Evolutionary conservation across 2,797 vertebrate species (phyloP).

Genomic region (Phrynocephalus forsythii): DNA sequence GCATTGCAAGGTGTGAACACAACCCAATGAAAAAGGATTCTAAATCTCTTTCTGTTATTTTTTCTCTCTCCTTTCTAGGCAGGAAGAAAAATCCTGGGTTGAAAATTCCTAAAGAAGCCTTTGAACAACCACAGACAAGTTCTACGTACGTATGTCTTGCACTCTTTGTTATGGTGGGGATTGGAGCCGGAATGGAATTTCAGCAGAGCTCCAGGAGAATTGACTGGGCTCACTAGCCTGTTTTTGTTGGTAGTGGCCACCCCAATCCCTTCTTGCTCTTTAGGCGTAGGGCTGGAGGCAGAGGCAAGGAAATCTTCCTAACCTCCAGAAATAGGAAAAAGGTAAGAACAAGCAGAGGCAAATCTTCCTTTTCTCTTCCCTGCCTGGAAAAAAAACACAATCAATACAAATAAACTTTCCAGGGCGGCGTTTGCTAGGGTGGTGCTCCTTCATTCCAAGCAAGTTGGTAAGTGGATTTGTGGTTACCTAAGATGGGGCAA

Average conservation of each 20-base stretch:
- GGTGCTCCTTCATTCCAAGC: neutral
- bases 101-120: conserved; percentile 91
- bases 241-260: neutral
- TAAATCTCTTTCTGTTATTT: conserved; percentile 44
- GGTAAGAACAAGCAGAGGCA: neutral
- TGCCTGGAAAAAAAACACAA: neutral
- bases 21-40: neutral
- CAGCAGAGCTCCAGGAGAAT: neutral
- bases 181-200: neutral
- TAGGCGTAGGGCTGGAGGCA: neutral
- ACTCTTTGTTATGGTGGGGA: neutral
- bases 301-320: no score
- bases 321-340: neutral
- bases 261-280: neutral
- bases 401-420: neutral
- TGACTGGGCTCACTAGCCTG: neutral
- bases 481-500: neutral
- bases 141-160: conserved; percentile 84
- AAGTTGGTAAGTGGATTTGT: neutral
- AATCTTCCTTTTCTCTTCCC: neutral
- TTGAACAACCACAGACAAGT: conserved; percentile 88
- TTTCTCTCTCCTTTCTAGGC: conserved; percentile 71
- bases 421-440: neutral
- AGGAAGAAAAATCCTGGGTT: conserved; percentile 90
- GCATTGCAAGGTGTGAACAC: conserved; percentile 44